phyloP scores from a whole-genome alignment of 2,797 vertebrate species.

The Takifugu rubripes region DNA sequence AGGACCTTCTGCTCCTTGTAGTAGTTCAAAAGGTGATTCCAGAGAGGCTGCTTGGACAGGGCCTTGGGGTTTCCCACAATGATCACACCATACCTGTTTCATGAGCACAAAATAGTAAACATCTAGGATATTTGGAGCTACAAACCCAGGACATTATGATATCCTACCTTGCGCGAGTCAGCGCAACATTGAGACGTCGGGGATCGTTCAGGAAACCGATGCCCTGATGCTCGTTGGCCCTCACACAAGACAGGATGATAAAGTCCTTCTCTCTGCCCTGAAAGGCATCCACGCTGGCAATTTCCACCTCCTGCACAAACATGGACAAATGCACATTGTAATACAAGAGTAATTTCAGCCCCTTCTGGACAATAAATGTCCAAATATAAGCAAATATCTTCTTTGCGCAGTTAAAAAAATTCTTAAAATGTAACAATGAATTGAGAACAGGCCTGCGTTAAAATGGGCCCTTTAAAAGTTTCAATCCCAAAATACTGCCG shows the following conservation, averaged over 20 bases:
- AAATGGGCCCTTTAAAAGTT: too few relatives aligned
- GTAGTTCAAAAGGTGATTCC: slow-evolving; percentile 98
- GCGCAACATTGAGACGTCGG: slow-evolving; percentile 92
- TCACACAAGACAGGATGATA: slow-evolving; percentile 96
- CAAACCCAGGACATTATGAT: background rate
- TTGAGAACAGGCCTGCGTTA: too few relatives aligned
- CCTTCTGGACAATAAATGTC: too few relatives aligned
- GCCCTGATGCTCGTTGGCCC: slow-evolving; percentile 97
- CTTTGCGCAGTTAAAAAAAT: too few relatives aligned
- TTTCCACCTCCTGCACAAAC: slow-evolving; percentile 89
- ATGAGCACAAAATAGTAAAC: slow-evolving; percentile 8
- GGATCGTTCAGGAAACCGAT: slow-evolving; percentile 98
- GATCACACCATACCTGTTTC: slow-evolving; percentile 90
- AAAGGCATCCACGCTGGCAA: slow-evolving; percentile 97
- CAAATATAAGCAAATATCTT: too few relatives aligned
- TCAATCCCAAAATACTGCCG: too few relatives aligned
- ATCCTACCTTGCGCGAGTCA: slow-evolving; percentile 91
- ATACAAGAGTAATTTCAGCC: background rate
- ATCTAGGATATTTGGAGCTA: background rate
- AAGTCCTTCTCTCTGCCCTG: slow-evolving; percentile 98
- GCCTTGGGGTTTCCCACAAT: slow-evolving; percentile 98
- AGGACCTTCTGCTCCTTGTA: slow-evolving; percentile 99
- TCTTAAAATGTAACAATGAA: too few relatives aligned
- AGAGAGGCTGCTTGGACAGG: slow-evolving; percentile 95
- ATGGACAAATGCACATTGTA: background rate